Percentiles rank a stretch among this genome's conserved stretches.
These are phyloP conservation scores for Siniperca chuatsi DNA, from an alignment of 2,113 vertebrate genomes.

Conservation along the genomic window DNA sequence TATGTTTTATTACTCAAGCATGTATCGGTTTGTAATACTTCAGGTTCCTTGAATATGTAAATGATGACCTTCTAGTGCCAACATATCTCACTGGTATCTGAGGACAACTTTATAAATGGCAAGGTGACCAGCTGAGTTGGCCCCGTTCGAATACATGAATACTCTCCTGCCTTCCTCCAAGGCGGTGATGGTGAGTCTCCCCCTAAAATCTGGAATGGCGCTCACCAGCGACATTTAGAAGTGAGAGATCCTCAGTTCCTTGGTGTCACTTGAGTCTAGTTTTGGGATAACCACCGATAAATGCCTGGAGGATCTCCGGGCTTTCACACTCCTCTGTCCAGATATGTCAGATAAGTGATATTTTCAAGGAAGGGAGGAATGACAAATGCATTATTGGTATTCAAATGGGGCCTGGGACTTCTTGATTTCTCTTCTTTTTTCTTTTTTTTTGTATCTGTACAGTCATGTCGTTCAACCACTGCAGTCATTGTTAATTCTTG, in stretches of 20 bases:
- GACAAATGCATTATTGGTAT: slow-evolving; percentile 59
- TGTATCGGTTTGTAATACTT: slow-evolving; percentile 82
- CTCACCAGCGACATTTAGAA: slow-evolving; percentile 31
- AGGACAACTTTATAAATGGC: slow-evolving; percentile 77
- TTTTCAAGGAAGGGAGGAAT: slow-evolving; percentile 45
- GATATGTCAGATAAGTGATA: slow-evolving; percentile 27
- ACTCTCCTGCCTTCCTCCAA: slow-evolving; percentile 48
- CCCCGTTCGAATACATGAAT: slow-evolving; percentile 67
- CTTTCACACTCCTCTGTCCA: slow-evolving; percentile 38
- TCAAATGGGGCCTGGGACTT: slow-evolving; percentile 70
- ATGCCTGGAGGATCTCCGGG: slow-evolving; percentile 24
- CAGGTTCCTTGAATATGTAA: slow-evolving; percentile 82
- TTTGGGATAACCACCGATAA: slow-evolving; percentile 34
- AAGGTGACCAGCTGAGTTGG: slow-evolving; percentile 72
- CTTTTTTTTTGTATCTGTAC: slow-evolving; percentile 77
- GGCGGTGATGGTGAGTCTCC: slow-evolving; percentile 28
- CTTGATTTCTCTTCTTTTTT: slow-evolving; percentile 59
- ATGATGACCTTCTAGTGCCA: slow-evolving; percentile 81
- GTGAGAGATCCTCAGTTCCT: slow-evolving; percentile 42
- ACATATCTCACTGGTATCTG: slow-evolving; percentile 81
- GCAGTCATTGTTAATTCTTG: slow-evolving; percentile 87
- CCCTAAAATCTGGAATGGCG: slow-evolving; percentile 5
- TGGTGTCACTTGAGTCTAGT: slow-evolving; percentile 39
- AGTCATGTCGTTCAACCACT: slow-evolving; percentile 87
- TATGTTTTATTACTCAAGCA: slow-evolving; percentile 84